phyloP scores from a whole-genome alignment of 2,797 vertebrate species.

The Pseudochirops cupreus region DNA sequence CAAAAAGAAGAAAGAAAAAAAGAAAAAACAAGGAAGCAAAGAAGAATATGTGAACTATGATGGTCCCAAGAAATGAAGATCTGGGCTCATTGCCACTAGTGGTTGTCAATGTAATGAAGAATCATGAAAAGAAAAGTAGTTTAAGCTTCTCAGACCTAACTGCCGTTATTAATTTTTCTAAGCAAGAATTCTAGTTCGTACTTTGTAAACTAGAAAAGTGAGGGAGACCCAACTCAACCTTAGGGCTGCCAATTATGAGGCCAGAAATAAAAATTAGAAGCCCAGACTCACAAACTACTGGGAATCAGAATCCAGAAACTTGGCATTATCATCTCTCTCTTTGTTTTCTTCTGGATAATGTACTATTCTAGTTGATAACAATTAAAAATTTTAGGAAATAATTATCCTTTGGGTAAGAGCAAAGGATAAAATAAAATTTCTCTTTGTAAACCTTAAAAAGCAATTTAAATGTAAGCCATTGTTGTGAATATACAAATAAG shows the following conservation, averaged over 20 bases:
- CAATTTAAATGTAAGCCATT: conserved; percentile 12
- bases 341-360: not conserved
- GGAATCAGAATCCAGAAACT: conserved; percentile 2
- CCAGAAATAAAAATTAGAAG: not conserved
- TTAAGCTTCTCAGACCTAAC: not conserved
- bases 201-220: not conserved
- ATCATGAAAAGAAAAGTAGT: not conserved
- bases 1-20: not conserved
- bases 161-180: not conserved
- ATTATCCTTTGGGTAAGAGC: not conserved
- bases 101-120: not conserved
- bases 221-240: not conserved
- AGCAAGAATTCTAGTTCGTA: not conserved
- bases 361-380: not conserved
- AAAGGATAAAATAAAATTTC: conserved; percentile 25
- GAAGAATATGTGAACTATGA: conserved; percentile 9
- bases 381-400: not conserved
- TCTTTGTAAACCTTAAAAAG: not conserved
- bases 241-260: not conserved
- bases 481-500: not conserved
- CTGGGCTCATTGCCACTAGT: not conserved
- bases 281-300: conserved; percentile 19
- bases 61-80: conserved; percentile 11
- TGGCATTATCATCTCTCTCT: not conserved
- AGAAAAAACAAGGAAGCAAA: not conserved